Base-by-base conservation (phyloP, 2,113 vertebrate genomes). In the Thunnus maccoyii region DNA sequence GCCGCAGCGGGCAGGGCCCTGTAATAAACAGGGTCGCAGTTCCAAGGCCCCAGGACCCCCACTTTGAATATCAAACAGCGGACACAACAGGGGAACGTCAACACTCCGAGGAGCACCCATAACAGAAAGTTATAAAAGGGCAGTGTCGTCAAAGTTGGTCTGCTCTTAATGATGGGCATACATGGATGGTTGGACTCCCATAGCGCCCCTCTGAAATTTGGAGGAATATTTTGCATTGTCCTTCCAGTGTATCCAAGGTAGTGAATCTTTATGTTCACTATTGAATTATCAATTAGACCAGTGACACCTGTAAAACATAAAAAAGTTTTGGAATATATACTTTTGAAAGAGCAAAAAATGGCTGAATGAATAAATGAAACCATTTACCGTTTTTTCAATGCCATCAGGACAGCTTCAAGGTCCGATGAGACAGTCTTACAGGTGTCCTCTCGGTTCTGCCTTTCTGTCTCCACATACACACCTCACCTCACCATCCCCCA, bases 1-100 rank as follows among this genome's bases (percentile, higher is more conserved):
- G 97, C 96, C 2, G 94, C 80, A 0, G 94, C 86, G 0, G 97
- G 97, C 64, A 96, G 90, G 9, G 97, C 94, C 87, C 95, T 97
- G 82, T 96, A 95, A 74, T 96, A 96, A 13, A 97, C 65, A 0
- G 95, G 95, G 82, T 98, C 96, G 77, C 96, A 97, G 86, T 95
- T 91, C 97, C 97, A 99, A 44, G 97, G 97, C 46, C 97, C 97
- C 0, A 98, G 54, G 0, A 98, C 91, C 3, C 97, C 97, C 25
- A 98, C 95, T 93, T 96, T 98, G 89, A 97, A 97, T 81, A 95
- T 88, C 5, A 94, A 83, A 80, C 95, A 95, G 16, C 69, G 76
- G 22, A 90, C 92, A 65, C 94, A 92, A 47, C 92, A 93, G 18
- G 94, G 94, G 73, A 95, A 78, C 0, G 94, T 87, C 65, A 95